Conservation (phyloP, 2,797 vertebrate genomes). For the Apogon talboti region DNA sequence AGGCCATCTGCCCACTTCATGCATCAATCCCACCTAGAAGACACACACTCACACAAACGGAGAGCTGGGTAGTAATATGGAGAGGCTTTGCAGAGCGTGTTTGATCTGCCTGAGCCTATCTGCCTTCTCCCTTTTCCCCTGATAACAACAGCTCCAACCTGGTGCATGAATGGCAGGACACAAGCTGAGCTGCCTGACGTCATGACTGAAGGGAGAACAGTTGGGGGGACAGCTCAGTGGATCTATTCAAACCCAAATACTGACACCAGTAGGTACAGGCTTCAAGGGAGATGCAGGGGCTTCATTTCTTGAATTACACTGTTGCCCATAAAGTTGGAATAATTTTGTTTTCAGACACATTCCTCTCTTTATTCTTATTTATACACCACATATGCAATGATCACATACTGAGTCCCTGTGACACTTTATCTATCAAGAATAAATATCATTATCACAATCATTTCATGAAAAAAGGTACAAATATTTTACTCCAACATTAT, state of each 20-base stretch:
- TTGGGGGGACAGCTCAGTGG: slow-evolving; percentile 24
- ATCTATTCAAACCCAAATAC: slow-evolving; percentile 57
- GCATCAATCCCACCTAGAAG: slow-evolving; percentile 71
- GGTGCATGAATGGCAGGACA: slow-evolving; percentile 59
- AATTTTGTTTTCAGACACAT: too few species aligned
- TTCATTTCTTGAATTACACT: too few species aligned
- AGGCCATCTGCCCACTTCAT: slow-evolving; percentile 83
- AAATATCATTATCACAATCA: too few species aligned
- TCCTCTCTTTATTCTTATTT: too few species aligned
- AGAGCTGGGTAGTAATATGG: slow-evolving; percentile 63
- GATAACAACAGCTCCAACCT: slow-evolving; percentile 58
- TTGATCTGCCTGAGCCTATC: slow-evolving; percentile 77
- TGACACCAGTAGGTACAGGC: slow-evolving; percentile 29
- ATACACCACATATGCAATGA: too few species aligned
- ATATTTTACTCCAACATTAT: too few species aligned
- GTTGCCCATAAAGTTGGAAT: too few species aligned
- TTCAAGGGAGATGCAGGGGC: slow-evolving; percentile 14
- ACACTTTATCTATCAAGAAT: too few species aligned
- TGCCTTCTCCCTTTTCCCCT: slow-evolving; percentile 32
- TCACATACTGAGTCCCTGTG: too few species aligned
- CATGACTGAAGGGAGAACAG: slow-evolving; percentile 5
- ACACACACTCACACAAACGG: slow-evolving; percentile 44
- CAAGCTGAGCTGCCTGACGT: slow-evolving; percentile 63
- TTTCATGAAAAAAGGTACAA: too few species aligned
- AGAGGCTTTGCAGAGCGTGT: slow-evolving; percentile 77